These are phyloP conservation scores for Andrena fulva DNA, from an alignment of 2,888 invertebrate genomes.

Conservation along the genomic window DNA sequence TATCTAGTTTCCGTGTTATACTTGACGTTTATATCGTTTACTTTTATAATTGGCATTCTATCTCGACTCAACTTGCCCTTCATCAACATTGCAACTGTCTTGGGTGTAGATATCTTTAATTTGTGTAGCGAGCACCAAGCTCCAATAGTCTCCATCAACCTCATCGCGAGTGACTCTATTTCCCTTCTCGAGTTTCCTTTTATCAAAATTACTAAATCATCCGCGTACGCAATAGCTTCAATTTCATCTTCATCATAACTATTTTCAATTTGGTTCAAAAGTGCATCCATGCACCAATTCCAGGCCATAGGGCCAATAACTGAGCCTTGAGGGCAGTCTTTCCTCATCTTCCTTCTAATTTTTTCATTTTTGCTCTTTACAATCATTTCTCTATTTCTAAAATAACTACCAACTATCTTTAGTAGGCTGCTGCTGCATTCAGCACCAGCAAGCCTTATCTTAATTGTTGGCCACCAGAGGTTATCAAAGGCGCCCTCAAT, in stretches of 20 bases:
- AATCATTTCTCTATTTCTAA: background rate
- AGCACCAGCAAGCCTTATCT: background rate
- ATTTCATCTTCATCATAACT: background rate
- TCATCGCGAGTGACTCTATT: background rate
- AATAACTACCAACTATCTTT: background rate
- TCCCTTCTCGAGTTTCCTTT: background rate
- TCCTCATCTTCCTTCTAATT: background rate
- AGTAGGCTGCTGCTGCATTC: background rate
- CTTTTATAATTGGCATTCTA: background rate
- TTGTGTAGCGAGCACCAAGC: background rate
- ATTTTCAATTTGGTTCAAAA: background rate
- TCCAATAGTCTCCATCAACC: background rate
- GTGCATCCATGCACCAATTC: background rate
- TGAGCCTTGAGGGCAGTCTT: constrained; percentile 11
- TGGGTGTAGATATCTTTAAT: background rate
- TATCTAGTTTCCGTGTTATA: background rate
- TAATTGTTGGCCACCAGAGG: constrained; percentile 27
- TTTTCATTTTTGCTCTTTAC: background rate
- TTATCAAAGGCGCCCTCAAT: constrained; percentile 26
- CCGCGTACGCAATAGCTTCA: background rate
- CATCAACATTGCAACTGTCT: background rate
- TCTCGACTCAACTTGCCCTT: constrained; percentile 1
- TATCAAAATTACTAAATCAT: background rate
- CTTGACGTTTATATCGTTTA: background rate
- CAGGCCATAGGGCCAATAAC: background rate